Percentiles rank a stretch among this genome's conserved stretches.
phyloP scores from a whole-genome alignment of 2,797 vertebrate species.

The Arvicola amphibius region DNA sequence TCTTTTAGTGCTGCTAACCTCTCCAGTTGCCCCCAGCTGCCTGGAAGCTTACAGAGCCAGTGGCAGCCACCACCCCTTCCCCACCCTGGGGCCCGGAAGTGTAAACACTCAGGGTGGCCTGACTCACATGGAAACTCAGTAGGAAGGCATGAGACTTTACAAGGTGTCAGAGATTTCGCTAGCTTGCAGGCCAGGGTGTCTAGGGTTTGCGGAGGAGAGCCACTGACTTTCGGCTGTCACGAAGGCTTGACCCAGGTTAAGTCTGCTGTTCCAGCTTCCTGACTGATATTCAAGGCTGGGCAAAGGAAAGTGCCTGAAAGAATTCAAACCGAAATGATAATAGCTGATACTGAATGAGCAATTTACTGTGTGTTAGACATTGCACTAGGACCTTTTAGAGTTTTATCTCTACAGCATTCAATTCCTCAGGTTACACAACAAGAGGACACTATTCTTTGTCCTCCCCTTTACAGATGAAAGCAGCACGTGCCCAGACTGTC shows the following conservation, averaged over 20 bases:
- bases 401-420: background rate
- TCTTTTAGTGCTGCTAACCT: slow-evolving; percentile 69
- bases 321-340: background rate
- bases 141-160: slow-evolving; percentile 71
- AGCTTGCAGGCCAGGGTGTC: background rate
- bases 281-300: background rate
- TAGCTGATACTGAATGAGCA: background rate
- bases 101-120: slow-evolving; percentile 66
- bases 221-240: background rate
- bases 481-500: background rate
- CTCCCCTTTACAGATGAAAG: background rate
- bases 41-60: slow-evolving; percentile 62
- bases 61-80: slow-evolving; percentile 53
- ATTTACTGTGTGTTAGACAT: background rate
- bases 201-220: slow-evolving; percentile 24
- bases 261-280: background rate
- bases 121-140: slow-evolving; percentile 65
- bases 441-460: background rate
- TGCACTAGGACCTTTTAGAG: background rate
- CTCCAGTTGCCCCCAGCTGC: slow-evolving; percentile 56
- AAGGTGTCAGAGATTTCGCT: slow-evolving; percentile 68
- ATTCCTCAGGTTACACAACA: background rate
- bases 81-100: slow-evolving; percentile 50
- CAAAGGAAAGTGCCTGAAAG: background rate
- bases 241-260: background rate